Base-by-base conservation (phyloP, 2,113 vertebrate genomes). In the Typhlomys cinereus region DNA sequence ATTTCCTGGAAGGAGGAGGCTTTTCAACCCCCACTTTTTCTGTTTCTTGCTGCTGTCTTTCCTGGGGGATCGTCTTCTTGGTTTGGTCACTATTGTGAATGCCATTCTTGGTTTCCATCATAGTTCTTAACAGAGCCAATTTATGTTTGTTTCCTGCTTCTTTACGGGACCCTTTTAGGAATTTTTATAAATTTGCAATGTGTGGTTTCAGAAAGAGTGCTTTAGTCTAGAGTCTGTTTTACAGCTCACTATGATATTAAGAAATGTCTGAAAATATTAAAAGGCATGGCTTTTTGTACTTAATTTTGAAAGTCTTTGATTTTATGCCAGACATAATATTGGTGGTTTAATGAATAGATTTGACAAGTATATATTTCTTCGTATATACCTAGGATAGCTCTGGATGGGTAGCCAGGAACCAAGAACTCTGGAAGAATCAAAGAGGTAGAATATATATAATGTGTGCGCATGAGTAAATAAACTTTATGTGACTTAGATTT, bases 231-330 rank as follows among this genome's bases (percentile, higher is more conserved):
- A 61, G 79, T 52, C 17, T 85, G 11, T 70, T 86, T 80, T 84
- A 21, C 25, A 41, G 73, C 15, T 86, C 67, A 74, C 13, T 71
- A 0, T 1, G 46, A 57, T 81, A 13, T 52, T 44, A 88, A 93
- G 14, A 89, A 91, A 76, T 88, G 36, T 92, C 54, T 93, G 18
- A 52, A 84, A 93, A 82, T 54, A 91, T 76, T 34, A 69, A n/a
- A 73, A 85, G 1, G 15, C 73, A 66, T 73, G 39, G 27, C 74
- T 66, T 90, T 25, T 50, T 67, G 17, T 59, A 80, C 36, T 70
- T 83, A 80, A 75, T n/a, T 54, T 91, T 74, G 31, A 76, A 93
- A 64, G 34, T 46, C 25, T 69, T n/a, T 71, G 10, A 59, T 67
- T 85, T 94, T 83, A 71, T 64, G 48, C 73, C 90, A 69, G 34